Percentiles rank a stretch among this genome's conserved stretches.
Conservation (phyloP, 2,797 vertebrate species). For the Choloepus didactylus region DNA sequence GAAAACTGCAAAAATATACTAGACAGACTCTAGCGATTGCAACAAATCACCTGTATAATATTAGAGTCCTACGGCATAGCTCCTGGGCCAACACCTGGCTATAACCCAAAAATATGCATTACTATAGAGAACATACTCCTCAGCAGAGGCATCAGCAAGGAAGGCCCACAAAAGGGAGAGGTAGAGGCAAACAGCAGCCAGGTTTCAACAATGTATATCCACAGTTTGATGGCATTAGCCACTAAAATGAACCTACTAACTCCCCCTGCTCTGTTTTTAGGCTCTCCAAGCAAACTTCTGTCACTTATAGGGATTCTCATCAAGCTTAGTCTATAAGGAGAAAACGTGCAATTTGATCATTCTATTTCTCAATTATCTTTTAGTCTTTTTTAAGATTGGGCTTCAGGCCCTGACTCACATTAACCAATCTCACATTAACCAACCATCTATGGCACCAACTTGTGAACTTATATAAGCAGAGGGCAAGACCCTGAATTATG, state of each 20-base stretch:
- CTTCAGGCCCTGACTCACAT: neutral
- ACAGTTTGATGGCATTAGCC: constrained; percentile 15
- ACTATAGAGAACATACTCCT: neutral
- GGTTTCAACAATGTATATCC: neutral
- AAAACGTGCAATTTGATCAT: constrained; percentile 46
- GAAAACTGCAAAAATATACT: constrained; percentile 12
- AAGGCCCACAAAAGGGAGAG: neutral
- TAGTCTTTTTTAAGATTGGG: constrained; percentile 27
- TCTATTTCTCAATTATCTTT: constrained; percentile 61
- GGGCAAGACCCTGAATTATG: neutral
- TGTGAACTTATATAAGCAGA: constrained; percentile 37
- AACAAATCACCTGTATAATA: constrained; percentile 42
- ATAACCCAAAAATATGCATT: constrained; percentile 11
- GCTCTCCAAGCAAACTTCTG: constrained; percentile 49
- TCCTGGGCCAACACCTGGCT: neutral
- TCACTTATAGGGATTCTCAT: constrained; percentile 29
- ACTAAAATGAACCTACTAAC: constrained; percentile 34
- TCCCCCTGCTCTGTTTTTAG: neutral
- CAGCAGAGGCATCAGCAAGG: neutral
- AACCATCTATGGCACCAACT: constrained; percentile 16
- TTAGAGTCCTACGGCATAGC: constrained; percentile 17
- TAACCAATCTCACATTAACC: neutral
- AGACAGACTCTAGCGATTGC: constrained; percentile 23
- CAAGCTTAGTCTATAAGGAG: constrained; percentile 14
- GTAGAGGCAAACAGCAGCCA: neutral